These are phyloP conservation scores for Epizoanthus illoricatus DNA, from an alignment of 92 coral and sea anemone species.

Conservation along the genomic window DNA sequence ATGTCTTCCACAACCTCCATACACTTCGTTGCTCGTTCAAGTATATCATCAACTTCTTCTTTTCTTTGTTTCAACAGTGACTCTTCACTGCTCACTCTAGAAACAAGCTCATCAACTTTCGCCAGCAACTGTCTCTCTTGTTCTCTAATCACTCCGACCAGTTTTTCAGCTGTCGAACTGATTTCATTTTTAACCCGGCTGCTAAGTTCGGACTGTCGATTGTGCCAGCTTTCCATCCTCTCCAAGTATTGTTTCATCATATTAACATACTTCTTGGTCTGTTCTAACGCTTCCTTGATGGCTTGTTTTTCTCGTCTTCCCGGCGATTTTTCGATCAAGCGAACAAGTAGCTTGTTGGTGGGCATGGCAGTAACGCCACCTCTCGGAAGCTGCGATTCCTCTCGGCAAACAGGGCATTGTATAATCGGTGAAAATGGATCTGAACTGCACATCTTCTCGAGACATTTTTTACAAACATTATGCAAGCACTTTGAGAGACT, in stretches of 20 bases:
- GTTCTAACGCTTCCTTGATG: constrained; percentile 31
- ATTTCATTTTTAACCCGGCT: constrained; percentile 19
- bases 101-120: constrained; percentile 4
- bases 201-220: not conserved
- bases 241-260: constrained; percentile 22
- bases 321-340: constrained; percentile 34
- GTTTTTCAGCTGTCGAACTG: constrained; percentile 33
- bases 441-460: constrained; percentile 32
- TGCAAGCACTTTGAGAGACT: constrained; percentile 28
- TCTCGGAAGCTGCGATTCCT: constrained; percentile 5
- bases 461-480: constrained; percentile 32
- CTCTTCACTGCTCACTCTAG: not conserved
- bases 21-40: constrained; percentile 15
- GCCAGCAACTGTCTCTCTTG: constrained; percentile 17
- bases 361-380: constrained; percentile 38
- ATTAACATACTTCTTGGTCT: not conserved
- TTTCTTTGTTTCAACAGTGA: not conserved
- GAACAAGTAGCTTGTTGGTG: constrained; percentile 32
- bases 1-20: constrained; percentile 25
- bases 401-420: constrained; percentile 37
- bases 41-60: constrained; percentile 7
- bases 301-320: constrained; percentile 41
- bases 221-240: not conserved
- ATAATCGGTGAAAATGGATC: constrained; percentile 24
- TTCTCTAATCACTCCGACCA: constrained; percentile 5